These are phyloP conservation scores for Pterobdella sp. DNA, from an alignment of 2,888 invertebrate species.

Conservation along the genomic window DNA sequence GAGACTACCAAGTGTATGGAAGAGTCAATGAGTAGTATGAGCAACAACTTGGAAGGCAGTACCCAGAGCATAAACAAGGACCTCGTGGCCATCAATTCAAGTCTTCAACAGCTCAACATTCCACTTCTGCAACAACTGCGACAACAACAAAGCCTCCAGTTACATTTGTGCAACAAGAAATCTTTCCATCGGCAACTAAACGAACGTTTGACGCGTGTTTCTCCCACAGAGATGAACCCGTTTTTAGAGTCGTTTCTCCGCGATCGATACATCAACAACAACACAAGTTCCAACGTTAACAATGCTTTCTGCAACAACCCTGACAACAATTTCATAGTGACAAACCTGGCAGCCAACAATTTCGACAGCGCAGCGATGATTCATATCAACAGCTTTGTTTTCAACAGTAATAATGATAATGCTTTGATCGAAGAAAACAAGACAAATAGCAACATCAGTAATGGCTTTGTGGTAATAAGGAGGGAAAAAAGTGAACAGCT, in stretches of 20 bases:
- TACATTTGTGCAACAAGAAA: conserved; percentile 7
- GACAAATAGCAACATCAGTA: background rate
- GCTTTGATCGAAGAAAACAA: background rate
- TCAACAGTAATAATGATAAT: background rate
- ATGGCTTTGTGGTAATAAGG: conserved; percentile 6
- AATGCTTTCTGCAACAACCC: background rate
- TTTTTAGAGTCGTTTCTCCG: conserved; percentile 23
- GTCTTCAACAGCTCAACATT: conserved; percentile 4
- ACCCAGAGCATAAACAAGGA: background rate
- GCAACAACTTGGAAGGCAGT: background rate
- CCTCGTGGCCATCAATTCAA: background rate
- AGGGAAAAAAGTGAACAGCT: background rate
- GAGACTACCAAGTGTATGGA: no score
- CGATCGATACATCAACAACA: conserved; percentile 12
- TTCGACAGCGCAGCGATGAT: background rate
- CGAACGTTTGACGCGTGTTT: conserved; percentile 29
- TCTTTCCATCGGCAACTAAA: conserved; percentile 22
- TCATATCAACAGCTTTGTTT: conserved; percentile 3
- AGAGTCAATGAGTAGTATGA: no score
- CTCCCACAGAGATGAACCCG: conserved; percentile 29
- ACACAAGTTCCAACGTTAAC: background rate
- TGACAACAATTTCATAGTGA: background rate
- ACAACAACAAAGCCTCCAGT: conserved; percentile 7
- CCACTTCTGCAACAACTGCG: conserved; percentile 7
- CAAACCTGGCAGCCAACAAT: background rate